Conservation (phyloP, 2,888 invertebrate genomes). For the Drosophila nigricruria region DNA sequence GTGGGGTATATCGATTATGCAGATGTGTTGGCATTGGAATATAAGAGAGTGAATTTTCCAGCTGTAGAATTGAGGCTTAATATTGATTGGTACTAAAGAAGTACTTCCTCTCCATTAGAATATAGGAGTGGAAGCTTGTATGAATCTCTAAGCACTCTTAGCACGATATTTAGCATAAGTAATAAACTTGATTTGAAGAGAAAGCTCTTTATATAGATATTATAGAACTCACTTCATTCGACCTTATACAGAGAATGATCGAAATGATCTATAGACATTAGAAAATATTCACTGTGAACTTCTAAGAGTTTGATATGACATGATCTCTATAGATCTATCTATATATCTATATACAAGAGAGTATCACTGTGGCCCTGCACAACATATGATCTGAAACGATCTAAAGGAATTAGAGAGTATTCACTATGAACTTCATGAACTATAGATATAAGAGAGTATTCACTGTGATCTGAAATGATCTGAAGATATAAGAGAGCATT, state of each 20-base stretch:
- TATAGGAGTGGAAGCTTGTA: not conserved
- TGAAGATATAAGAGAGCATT: slow-evolving; percentile 12
- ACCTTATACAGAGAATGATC: not conserved
- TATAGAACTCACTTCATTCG: not conserved
- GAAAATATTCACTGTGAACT: slow-evolving; percentile 11
- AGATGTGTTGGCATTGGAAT: not conserved
- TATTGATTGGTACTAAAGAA: not conserved
- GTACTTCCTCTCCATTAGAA: not conserved
- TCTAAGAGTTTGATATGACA: no score
- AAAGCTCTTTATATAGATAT: no score
- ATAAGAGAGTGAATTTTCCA: not conserved
- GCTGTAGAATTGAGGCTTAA: no score
- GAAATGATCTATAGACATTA: not conserved
- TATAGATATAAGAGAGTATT: no score
- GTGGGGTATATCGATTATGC: slow-evolving; percentile 1
- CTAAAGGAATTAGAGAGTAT: slow-evolving; percentile 2
- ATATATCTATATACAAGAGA: no score
- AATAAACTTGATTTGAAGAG: not conserved
- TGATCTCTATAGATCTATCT: no score
- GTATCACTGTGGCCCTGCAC: no score
- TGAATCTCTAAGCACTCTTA: not conserved
- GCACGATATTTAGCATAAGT: not conserved
- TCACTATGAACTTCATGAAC: not conserved
- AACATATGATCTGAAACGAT: not conserved
- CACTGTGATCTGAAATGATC: not conserved